Percentiles rank a stretch among this genome's conserved stretches.
phyloP scores from a whole-genome alignment of 2,113 vertebrate genomes.

The Clinocottus analis region DNA sequence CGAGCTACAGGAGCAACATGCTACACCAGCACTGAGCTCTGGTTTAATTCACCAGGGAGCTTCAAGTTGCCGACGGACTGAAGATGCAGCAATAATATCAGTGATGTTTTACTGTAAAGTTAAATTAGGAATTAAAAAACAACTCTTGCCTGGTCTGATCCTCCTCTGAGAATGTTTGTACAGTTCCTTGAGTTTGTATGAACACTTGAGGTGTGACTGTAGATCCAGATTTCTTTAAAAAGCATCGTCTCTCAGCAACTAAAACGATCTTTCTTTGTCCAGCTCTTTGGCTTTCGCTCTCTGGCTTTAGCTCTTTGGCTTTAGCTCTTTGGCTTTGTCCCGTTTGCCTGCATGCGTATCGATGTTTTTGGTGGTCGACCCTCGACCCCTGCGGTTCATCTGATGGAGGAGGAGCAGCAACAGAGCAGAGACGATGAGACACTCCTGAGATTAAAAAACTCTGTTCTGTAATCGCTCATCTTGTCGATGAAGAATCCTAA shows the following conservation, averaged over 20 bases:
- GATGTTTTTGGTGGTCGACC: neutral
- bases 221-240: neutral
- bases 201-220: neutral
- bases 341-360: neutral
- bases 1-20: neutral
- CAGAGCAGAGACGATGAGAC: slow-evolving; percentile 66
- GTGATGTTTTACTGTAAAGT: neutral
- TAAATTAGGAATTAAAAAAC: neutral
- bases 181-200: neutral
- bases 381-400: slow-evolving; percentile 51
- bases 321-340: neutral
- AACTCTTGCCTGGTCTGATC: neutral
- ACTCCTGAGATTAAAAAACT: slow-evolving; percentile 75
- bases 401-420: slow-evolving; percentile 72
- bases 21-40: too few relatives aligned
- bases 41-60: too few relatives aligned
- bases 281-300: neutral
- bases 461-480: slow-evolving; percentile 67
- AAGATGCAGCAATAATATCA: neutral
- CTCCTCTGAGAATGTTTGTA: neutral
- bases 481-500: slow-evolving; percentile 78
- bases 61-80: neutral
- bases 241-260: neutral
- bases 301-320: too few relatives aligned
- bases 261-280: neutral